Evolutionary conservation across 2,113 vertebrate species (phyloP).

Genomic region (Prunella himalayana): DNA sequence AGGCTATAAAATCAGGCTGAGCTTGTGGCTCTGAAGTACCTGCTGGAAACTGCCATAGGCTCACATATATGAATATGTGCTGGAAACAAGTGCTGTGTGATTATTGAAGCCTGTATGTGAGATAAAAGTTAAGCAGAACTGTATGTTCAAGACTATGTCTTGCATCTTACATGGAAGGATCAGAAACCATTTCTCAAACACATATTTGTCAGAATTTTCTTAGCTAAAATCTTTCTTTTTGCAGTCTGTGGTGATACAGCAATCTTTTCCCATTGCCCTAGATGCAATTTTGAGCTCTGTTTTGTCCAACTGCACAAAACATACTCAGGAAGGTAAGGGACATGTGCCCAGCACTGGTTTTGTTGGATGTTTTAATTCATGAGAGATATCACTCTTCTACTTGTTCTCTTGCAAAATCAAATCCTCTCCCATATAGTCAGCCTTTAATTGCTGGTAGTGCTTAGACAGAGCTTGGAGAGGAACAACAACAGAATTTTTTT

Average conservation of each 20-base stretch:
- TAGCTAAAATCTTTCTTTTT: not conserved
- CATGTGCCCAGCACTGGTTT: not conserved
- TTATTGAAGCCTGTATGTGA: not conserved
- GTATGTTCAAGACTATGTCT: accelerated
- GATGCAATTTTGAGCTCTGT: not conserved
- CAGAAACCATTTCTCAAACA: not conserved
- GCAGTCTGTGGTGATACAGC: not conserved
- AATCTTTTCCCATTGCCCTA: not conserved
- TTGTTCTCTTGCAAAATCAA: not conserved
- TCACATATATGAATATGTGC: accelerated
- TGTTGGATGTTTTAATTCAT: not conserved
- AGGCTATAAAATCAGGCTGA: not conserved
- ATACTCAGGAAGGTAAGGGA: not conserved
- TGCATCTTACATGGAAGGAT: not conserved
- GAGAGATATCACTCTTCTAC: not conserved
- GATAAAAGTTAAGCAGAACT: not conserved
- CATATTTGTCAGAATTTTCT: not conserved
- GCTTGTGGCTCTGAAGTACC: not conserved
- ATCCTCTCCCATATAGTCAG: not conserved
- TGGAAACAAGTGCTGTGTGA: not conserved
- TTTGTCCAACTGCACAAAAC: not conserved
- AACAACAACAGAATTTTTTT: not conserved
- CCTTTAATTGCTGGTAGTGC: not conserved
- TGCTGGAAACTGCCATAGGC: not conserved
- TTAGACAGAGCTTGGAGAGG: not conserved